Percentiles rank a stretch among this genome's conserved stretches.
These are phyloP conservation scores for Osedax fenrisi DNA, from an alignment of 2,888 invertebrate species.

Conservation along the genomic window DNA sequence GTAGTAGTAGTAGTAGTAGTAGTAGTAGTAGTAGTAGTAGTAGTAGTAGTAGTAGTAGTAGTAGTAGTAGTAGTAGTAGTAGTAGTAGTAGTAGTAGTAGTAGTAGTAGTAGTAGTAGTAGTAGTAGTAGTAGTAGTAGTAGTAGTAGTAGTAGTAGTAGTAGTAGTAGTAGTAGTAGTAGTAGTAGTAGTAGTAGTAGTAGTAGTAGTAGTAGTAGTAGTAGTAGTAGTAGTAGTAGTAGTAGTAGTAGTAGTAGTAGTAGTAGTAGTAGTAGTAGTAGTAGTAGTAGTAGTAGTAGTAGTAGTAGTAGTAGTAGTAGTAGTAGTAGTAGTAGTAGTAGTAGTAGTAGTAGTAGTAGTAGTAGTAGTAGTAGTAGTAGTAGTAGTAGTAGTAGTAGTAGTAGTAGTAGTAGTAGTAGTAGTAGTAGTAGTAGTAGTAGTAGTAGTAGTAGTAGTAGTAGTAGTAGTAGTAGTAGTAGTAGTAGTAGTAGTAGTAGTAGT, in stretches of 20 bases:
- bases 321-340: background rate
- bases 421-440: constrained; percentile 8
- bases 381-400: background rate
- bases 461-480: background rate
- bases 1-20: background rate
- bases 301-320: background rate
- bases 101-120: background rate
- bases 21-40: background rate
- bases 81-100: constrained; percentile 2
- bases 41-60: background rate
- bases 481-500: background rate
- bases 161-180: background rate
- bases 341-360: background rate
- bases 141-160: background rate
- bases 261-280: background rate
- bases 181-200: background rate
- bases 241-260: background rate
- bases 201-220: background rate
- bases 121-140: background rate
- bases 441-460: constrained; percentile 5
- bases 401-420: constrained; percentile 1
- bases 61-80: background rate
- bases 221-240: background rate
- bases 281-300: background rate
- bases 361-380: background rate